Evolutionary conservation across 1,140 invertebrate species (phyloP), one percentile per base, ranked within the genome.

Genomic region (Zaprionus ornatus): DNA sequence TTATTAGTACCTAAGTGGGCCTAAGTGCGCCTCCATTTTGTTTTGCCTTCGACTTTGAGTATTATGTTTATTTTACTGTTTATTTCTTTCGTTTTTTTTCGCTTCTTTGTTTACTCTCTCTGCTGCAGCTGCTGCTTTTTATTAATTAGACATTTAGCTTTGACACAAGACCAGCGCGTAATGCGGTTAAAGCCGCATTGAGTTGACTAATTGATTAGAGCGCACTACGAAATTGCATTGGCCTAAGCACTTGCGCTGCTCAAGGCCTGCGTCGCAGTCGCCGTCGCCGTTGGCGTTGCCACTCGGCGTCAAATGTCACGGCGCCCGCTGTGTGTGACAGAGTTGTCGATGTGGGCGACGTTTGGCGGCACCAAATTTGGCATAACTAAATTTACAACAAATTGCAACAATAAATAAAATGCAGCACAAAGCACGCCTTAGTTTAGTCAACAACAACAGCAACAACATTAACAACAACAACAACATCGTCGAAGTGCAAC

Each of bases 371-470:
- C 85, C 85, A 85, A 90, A 90, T 90, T 90, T 90, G 85, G 85
- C 50, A 59, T 50, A 74, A 74, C 85, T 69, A 70, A 85, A 85
- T 82, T 84, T 65, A 90, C 70, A 90, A 85, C 85, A 90, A 90
- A 90, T 90, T 90, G 82, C 81, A 85, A 80, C 90, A 80, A 90
- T 80, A 87, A 90, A 90, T 85, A 79, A 90, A 90, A 60, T 76
- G 66, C 65, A 80, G 84, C 66, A 64, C 82, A 82, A 87, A 67
- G 82, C 82, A 40, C 76, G 80, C 79, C 86, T 85, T 80, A 82
- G 81, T 87, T 66, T 77, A 67, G 62, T 56, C 23, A 45, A 32
- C 52, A 64, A 50, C 65, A 50, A 66, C 62, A 50, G 52, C 61
- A 42, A 42, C 19, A 63, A 48, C 61, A 42, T 29, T 13, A 63